Evolutionary conservation across 2,888 invertebrate genomes (phyloP).

Genomic region (Drosophila stalkeri): DNA sequence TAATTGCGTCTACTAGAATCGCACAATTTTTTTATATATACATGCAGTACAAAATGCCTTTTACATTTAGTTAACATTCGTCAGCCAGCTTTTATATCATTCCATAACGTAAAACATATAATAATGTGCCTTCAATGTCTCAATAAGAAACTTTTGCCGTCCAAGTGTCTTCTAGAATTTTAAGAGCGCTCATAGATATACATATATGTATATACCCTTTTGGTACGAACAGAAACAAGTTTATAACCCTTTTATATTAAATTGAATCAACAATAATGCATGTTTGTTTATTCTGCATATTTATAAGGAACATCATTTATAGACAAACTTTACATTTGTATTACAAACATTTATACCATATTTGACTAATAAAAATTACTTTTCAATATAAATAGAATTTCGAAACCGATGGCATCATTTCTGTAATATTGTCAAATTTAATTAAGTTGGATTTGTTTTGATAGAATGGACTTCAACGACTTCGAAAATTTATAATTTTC

Average conservation of each 20-base stretch:
- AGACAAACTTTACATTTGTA: conserved; percentile 61
- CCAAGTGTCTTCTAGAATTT: conserved; percentile 67
- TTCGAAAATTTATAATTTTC: background rate
- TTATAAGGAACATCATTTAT: conserved; percentile 15
- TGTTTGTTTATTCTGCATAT: conserved; percentile 15
- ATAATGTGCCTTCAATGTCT: conserved; percentile 60
- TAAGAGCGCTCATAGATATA: conserved; percentile 42
- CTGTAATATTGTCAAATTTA: background rate
- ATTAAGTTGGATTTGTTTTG: background rate
- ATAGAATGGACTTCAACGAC: background rate
- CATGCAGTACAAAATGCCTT: conserved; percentile 61
- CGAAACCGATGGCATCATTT: background rate
- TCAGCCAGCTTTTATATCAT: conserved; percentile 28
- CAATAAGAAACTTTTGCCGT: conserved; percentile 53
- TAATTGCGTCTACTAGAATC: conserved; percentile 15
- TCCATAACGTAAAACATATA: conserved; percentile 19
- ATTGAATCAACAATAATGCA: conserved; percentile 1
- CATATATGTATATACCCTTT: conserved; percentile 36
- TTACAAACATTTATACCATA: conserved; percentile 39
- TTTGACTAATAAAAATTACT: conserved; percentile 35
- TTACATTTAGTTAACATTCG: conserved; percentile 27
- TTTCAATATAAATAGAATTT: conserved; percentile 22
- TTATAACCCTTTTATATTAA: conserved; percentile 7
- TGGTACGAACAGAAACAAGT: conserved; percentile 33
- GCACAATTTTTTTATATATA: conserved; percentile 25